A percentile compares a stretch with the other conserved stretches of the same genome.
These are phyloP conservation scores for Mesocricetus auratus DNA, from an alignment of 2,113 vertebrate genomes.

Conservation along the genomic window DNA sequence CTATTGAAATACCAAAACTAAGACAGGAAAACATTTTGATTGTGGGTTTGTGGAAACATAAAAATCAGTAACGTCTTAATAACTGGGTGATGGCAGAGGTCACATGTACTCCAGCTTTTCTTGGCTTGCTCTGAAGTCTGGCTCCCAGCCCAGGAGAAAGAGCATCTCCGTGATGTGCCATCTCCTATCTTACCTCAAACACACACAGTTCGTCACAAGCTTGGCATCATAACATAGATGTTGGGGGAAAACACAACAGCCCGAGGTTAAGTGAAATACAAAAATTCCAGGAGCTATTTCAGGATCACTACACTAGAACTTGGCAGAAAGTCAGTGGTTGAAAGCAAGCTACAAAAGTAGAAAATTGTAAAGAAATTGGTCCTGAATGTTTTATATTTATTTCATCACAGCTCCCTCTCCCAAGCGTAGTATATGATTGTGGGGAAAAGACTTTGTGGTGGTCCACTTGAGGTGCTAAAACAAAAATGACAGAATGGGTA, in stretches of 20 bases:
- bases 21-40: not conserved
- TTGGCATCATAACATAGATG: not conserved
- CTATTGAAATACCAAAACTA: not conserved
- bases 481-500: not conserved
- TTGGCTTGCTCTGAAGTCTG: not conserved
- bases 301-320: not conserved
- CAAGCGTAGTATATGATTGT: not conserved
- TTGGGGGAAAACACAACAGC: not conserved
- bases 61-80: not conserved
- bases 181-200: not conserved
- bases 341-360: not conserved
- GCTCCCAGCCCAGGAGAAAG: not conserved
- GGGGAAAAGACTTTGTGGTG: not conserved
- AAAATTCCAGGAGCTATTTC: not conserved
- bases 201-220: not conserved
- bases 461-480: not conserved
- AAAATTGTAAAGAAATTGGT: not conserved
- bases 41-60: not conserved
- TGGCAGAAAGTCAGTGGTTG: not conserved
- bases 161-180: not conserved
- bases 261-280: not conserved
- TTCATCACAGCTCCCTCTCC: not conserved
- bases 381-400: not conserved
- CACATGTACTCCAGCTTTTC: not conserved
- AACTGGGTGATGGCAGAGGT: not conserved